Evolutionary conservation across 2,888 invertebrate genomes (phyloP).

Genomic region (Electrophaes corylata): DNA sequence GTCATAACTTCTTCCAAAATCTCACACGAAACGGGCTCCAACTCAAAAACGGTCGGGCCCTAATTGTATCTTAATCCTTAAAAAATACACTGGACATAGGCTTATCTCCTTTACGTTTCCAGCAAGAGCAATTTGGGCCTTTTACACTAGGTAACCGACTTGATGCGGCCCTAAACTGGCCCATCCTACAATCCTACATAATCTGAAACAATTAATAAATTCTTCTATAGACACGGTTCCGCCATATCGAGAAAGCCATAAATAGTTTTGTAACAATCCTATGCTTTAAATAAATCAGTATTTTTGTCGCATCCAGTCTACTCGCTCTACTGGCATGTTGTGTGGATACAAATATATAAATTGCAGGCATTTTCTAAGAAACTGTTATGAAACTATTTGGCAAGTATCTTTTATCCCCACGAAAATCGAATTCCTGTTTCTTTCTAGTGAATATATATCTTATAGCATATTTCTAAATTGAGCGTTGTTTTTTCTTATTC

Average conservation of each 20-base stretch:
- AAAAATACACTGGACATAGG: too few relatives aligned
- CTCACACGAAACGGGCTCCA: too few relatives aligned
- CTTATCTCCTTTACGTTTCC: too few relatives aligned
- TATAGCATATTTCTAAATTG: neutral
- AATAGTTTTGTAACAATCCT: neutral
- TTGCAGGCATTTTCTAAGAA: conserved; percentile 15
- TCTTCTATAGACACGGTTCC: neutral
- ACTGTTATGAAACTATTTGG: conserved; percentile 25
- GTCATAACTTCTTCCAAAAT: too few relatives aligned
- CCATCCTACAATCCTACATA: too few relatives aligned
- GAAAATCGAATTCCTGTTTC: neutral
- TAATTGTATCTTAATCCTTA: too few relatives aligned
- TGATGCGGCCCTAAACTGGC: too few relatives aligned
- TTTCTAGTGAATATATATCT: neutral
- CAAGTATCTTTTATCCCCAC: conserved; percentile 14
- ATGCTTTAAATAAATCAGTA: conserved; percentile 34
- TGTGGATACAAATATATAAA: conserved; percentile 11
- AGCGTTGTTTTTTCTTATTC: neutral
- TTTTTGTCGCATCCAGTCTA: conserved; percentile 29
- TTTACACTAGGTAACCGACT: too few relatives aligned
- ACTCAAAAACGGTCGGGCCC: too few relatives aligned
- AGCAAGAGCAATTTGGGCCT: too few relatives aligned
- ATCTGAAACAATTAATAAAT: neutral
- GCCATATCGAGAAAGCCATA: neutral
- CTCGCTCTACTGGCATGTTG: neutral